phyloP scores from a whole-genome alignment of 2,888 invertebrate genomes.

The Nemotelus pantherinus region DNA sequence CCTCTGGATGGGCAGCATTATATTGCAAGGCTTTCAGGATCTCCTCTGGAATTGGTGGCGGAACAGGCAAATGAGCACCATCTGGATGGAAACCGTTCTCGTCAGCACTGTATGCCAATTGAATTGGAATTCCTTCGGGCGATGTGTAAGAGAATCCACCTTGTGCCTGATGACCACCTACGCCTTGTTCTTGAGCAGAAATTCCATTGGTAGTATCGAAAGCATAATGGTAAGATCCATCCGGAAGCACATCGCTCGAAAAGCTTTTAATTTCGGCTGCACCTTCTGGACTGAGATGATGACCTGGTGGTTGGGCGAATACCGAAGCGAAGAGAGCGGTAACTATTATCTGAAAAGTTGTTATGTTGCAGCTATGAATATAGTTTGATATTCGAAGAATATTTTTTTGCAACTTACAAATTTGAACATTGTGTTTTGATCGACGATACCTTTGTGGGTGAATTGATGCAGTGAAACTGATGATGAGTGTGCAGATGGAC shows the following conservation, averaged over 20 bases:
- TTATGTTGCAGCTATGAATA: no score
- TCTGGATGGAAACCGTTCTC: slow-evolving; percentile 36
- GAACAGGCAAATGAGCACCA: slow-evolving; percentile 31
- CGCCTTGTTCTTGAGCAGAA: slow-evolving; percentile 68
- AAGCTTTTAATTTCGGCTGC: slow-evolving; percentile 57
- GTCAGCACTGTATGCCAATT: slow-evolving; percentile 61
- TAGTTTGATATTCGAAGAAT: no score
- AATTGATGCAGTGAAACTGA: slow-evolving; percentile 9
- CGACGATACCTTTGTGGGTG: slow-evolving; percentile 8
- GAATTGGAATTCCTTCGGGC: slow-evolving; percentile 66
- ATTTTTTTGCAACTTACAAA: slow-evolving; percentile 3
- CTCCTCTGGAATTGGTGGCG: slow-evolving; percentile 35
- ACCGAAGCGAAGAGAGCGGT: neutral
- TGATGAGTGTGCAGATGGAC: slow-evolving; percentile 2
- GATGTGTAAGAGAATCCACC: slow-evolving; percentile 66
- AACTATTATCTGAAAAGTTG: neutral
- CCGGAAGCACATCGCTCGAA: slow-evolving; percentile 6
- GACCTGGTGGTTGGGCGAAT: neutral
- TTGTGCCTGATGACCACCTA: slow-evolving; percentile 60
- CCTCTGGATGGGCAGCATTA: slow-evolving; percentile 34
- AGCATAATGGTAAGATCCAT: slow-evolving; percentile 61
- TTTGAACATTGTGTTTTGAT: slow-evolving; percentile 30
- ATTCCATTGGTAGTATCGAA: slow-evolving; percentile 73
- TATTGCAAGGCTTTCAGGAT: slow-evolving; percentile 49
- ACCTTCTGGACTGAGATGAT: slow-evolving; percentile 17